Evolutionary conservation across 1,140 invertebrate species (phyloP).

Genomic region (Acromyrmex heyeri): DNA sequence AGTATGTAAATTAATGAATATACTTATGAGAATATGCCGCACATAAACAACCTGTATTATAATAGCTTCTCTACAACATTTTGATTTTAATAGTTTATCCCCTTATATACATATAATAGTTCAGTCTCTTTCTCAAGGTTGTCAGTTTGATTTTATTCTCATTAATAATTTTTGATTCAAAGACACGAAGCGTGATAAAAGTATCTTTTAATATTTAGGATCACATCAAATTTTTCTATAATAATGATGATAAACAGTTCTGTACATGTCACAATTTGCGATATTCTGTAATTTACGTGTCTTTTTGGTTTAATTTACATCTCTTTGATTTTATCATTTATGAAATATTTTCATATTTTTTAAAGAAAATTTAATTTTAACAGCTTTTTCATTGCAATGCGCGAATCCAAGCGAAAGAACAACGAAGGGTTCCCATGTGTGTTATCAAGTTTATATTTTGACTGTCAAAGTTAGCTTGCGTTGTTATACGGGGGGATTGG

Average conservation of each 20-base stretch:
- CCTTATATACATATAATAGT: no score
- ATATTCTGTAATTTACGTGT: neutral
- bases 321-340: neutral
- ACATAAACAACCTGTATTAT: neutral
- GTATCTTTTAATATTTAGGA: neutral
- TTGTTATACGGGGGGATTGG: conserved; percentile 15
- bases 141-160: neutral
- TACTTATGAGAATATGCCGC: neutral
- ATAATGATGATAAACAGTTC: neutral
- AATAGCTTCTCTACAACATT: neutral
- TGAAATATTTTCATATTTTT: neutral
- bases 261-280: neutral
- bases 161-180: neutral
- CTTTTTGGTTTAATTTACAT: neutral
- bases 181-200: neutral
- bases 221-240: neutral
- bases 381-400: neutral
- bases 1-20: neutral
- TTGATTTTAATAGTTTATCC: neutral
- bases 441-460: conserved; percentile 64
- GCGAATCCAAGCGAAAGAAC: conserved; percentile 45
- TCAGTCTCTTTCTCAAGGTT: neutral
- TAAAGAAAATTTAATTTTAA: conserved; percentile 42
- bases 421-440: conserved; percentile 25
- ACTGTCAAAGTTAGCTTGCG: conserved; percentile 40